Conservation (phyloP, 2,113 vertebrate genomes). For the mouse (Mus musculus) region DNA sequence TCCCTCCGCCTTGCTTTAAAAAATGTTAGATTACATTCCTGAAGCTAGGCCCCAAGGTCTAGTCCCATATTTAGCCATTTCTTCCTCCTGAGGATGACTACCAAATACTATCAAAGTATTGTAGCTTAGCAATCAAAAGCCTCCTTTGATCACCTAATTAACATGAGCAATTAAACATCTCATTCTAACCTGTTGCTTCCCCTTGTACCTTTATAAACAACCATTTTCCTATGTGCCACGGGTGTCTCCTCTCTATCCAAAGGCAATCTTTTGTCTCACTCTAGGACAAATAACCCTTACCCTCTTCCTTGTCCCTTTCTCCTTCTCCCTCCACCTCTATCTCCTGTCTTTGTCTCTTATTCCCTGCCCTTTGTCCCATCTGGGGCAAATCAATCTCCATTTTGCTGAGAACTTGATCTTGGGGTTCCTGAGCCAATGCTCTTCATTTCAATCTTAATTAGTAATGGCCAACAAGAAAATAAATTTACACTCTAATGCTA, state of each 20-base stretch:
- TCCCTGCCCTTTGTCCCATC: neutral
- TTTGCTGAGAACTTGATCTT: neutral
- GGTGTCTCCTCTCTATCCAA: neutral
- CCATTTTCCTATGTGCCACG: neutral
- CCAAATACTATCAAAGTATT: neutral
- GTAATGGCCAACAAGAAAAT: neutral
- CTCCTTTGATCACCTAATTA: neutral
- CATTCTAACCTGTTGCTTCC: neutral
- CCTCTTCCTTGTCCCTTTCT: neutral
- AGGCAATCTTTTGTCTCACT: neutral
- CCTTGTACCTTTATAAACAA: neutral
- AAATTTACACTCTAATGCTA: neutral
- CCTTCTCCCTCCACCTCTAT: neutral
- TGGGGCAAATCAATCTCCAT: neutral
- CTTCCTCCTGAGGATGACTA: neutral
- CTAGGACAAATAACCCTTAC: neutral
- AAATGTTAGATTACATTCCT: neutral
- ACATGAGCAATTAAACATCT: neutral
- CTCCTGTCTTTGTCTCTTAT: neutral
- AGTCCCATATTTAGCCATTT: neutral
- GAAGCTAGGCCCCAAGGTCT: neutral
- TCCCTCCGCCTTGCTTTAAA: neutral
- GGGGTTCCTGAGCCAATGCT: neutral
- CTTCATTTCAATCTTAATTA: neutral
- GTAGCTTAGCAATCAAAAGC: neutral